A percentile compares a stretch with the other conserved stretches of the same genome.
phyloP scores from a whole-genome alignment of 1,140 invertebrate genomes.

The Dreissena rostriformis region DNA sequence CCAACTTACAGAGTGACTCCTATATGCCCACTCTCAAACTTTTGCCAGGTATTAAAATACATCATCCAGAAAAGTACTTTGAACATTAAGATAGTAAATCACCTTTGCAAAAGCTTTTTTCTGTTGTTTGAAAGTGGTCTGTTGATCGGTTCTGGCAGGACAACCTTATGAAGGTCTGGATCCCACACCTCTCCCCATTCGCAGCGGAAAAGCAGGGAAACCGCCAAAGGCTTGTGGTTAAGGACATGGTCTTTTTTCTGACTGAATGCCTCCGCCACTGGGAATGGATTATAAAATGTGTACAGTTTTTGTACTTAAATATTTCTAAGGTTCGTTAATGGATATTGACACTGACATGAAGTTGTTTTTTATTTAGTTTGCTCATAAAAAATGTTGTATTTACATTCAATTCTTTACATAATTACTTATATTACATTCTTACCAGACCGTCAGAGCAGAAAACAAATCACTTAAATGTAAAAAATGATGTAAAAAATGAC shows the following conservation, averaged over 20 bases:
- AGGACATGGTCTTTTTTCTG: slow-evolving; percentile 3
- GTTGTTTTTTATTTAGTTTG: no score
- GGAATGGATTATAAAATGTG: neutral
- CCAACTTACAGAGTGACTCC: no score
- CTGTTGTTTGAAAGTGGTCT: neutral
- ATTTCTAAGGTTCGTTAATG: no score
- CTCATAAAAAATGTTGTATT: no score
- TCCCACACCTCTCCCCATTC: slow-evolving; percentile 23
- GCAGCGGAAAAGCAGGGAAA: slow-evolving; percentile 30
- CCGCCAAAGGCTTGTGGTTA: neutral
- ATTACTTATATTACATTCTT: no score
- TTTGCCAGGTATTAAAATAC: no score
- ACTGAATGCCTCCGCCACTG: slow-evolving; percentile 33
- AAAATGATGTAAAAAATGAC: neutral
- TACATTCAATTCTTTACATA: no score
- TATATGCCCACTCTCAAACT: no score
- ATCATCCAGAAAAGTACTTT: neutral
- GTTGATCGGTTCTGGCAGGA: slow-evolving; percentile 17
- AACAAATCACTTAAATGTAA: no score
- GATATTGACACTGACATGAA: no score
- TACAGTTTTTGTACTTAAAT: no score
- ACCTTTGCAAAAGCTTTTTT: neutral
- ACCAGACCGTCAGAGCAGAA: no score
- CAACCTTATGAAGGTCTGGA: slow-evolving; percentile 15
- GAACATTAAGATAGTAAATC: neutral